Percentiles rank a stretch among this genome's conserved stretches.
These are phyloP conservation scores for Cardiocondyla obscurior DNA, from an alignment of 1,140 invertebrate species.

Conservation along the genomic window DNA sequence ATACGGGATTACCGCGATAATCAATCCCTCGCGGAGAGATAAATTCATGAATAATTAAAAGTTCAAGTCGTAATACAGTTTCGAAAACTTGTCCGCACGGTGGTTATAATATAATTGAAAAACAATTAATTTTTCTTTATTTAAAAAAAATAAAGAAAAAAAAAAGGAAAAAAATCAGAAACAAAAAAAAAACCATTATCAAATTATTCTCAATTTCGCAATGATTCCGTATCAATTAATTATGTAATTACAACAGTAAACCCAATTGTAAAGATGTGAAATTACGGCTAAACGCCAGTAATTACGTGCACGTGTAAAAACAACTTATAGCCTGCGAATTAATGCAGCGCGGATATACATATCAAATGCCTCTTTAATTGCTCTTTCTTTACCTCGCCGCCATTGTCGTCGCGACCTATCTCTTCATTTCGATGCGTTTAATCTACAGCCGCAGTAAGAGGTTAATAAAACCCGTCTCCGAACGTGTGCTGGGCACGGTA, in stretches of 20 bases:
- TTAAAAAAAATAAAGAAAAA: no score
- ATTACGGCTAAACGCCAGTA: neutral
- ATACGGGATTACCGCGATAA: constrained; percentile 25
- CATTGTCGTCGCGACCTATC: neutral
- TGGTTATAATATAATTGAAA: neutral
- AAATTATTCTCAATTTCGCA: neutral
- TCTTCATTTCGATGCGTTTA: neutral
- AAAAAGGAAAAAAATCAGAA: neutral
- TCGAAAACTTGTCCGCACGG: neutral
- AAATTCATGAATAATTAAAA: constrained; percentile 30
- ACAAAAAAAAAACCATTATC: neutral
- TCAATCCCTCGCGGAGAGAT: constrained; percentile 26
- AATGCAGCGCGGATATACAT: neutral
- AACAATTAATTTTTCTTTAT: neutral
- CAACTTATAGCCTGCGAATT: neutral
- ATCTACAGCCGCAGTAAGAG: neutral
- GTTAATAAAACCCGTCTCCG: constrained; percentile 26
- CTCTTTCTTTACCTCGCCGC: no score
- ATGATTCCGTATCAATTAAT: neutral
- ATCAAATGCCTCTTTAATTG: neutral
- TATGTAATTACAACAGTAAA: neutral
- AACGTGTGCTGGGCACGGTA: neutral
- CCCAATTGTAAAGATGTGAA: neutral
- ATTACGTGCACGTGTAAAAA: neutral
- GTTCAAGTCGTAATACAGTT: neutral